These are phyloP conservation scores for Lycaon pictus DNA, from an alignment of 2,113 vertebrate genomes.

Conservation along the genomic window DNA sequence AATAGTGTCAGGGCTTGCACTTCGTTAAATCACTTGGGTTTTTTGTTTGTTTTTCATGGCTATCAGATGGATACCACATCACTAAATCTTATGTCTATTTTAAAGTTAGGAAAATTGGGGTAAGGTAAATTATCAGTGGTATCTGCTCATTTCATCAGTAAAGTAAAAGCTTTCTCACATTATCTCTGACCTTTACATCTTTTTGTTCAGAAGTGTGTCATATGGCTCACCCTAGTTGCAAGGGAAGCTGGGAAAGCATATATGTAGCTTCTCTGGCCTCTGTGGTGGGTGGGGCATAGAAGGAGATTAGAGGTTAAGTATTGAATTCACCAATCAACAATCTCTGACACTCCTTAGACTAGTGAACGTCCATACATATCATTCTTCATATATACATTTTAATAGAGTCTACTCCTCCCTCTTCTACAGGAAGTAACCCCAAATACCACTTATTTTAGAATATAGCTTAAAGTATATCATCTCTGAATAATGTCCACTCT, in stretches of 20 bases:
- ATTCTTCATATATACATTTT: not conserved
- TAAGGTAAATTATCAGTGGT: not conserved
- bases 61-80: not conserved
- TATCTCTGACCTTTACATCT: not conserved
- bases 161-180: not conserved
- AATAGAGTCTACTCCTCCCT: not conserved
- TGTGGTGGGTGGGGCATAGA: not conserved
- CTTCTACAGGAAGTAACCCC: not conserved
- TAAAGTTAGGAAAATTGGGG: not conserved
- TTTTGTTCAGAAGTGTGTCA: not conserved
- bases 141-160: not conserved
- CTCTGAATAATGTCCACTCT: not conserved
- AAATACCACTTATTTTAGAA: conserved; percentile 1
- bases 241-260: not conserved
- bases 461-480: not conserved
- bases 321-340: not conserved
- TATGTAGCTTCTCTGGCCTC: conserved; percentile 7
- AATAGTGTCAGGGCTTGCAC: not conserved
- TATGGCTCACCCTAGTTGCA: not conserved
- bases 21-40: not conserved
- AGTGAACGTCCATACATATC: not conserved
- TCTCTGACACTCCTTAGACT: not conserved
- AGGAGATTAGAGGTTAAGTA: not conserved
- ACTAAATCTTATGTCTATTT: not conserved
- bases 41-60: not conserved